Evolutionary conservation across 1,140 invertebrate species (phyloP).

Genomic region (Drosophila ananassae): DNA sequence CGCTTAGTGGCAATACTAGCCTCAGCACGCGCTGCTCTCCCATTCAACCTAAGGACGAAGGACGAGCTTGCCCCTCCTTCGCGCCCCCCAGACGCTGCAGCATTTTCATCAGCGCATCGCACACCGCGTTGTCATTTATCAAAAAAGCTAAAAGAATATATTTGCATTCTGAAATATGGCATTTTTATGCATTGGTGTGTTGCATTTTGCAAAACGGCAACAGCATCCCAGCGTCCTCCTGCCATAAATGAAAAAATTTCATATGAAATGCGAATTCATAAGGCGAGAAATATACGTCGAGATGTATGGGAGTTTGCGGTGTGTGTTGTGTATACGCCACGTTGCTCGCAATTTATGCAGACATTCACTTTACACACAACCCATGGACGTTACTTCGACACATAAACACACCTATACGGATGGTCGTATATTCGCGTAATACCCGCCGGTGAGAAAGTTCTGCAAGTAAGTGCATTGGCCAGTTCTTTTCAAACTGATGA

Average conservation of each 20-base stretch:
- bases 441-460: constrained; percentile 28
- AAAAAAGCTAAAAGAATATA: constrained; percentile 83
- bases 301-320: constrained; percentile 42
- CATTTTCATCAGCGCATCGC: constrained; percentile 74
- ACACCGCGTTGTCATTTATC: constrained; percentile 80
- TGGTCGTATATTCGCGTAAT: constrained; percentile 32
- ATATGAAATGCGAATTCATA: constrained; percentile 82
- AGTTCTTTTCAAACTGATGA: constrained; percentile 24
- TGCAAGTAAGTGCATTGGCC: constrained; percentile 51
- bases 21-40: constrained; percentile 51
- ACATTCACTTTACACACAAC: constrained; percentile 53
- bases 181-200: constrained; percentile 82
- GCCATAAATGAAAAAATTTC: constrained; percentile 51
- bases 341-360: constrained; percentile 76
- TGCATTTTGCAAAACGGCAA: constrained; percentile 67
- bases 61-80: constrained; percentile 9
- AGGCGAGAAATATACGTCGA: constrained; percentile 73
- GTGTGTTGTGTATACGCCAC: constrained; percentile 74
- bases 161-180: constrained; percentile 81
- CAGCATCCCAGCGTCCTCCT: constrained; percentile 57
- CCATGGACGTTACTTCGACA: constrained; percentile 9
- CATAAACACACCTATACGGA: not conserved
- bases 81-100: constrained; percentile 14
- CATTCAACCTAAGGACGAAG: constrained; percentile 45
- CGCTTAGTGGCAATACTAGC: constrained; percentile 35